Evolutionary conservation across 2,797 vertebrate genomes (phyloP).

Genomic region (Megalops cyprinoides): DNA sequence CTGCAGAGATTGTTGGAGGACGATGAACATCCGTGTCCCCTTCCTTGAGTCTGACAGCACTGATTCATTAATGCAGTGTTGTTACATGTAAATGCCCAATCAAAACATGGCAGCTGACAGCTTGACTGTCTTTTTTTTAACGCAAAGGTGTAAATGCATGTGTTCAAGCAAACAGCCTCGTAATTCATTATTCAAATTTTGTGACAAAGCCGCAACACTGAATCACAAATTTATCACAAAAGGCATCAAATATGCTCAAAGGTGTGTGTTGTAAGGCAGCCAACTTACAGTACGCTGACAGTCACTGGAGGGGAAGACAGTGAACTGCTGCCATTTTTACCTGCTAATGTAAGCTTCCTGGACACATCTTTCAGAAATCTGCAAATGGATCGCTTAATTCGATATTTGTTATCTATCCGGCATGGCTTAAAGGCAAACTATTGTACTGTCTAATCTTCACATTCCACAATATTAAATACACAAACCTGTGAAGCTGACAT

Average conservation of each 20-base stretch:
- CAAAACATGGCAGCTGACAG: neutral
- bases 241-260: neutral
- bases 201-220: neutral
- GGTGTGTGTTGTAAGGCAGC: neutral
- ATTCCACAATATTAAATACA: neutral
- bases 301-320: neutral
- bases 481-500: neutral
- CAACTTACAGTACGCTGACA: neutral
- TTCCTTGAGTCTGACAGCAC: neutral
- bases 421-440: neutral
- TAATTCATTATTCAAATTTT: neutral
- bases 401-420: neutral
- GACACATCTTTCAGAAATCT: no score
- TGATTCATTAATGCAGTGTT: neutral
- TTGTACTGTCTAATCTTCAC: neutral
- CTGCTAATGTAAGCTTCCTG: neutral
- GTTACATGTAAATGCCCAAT: neutral
- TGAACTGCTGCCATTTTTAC: neutral
- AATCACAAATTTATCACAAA: neutral
- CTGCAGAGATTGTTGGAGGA: neutral
- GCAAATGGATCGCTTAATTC: neutral
- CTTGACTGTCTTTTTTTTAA: neutral
- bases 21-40: neutral
- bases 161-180: neutral
- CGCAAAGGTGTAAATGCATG: neutral